Base-by-base conservation (phyloP, 2,888 invertebrate genomes). In the Hydropsyche betteni region DNA sequence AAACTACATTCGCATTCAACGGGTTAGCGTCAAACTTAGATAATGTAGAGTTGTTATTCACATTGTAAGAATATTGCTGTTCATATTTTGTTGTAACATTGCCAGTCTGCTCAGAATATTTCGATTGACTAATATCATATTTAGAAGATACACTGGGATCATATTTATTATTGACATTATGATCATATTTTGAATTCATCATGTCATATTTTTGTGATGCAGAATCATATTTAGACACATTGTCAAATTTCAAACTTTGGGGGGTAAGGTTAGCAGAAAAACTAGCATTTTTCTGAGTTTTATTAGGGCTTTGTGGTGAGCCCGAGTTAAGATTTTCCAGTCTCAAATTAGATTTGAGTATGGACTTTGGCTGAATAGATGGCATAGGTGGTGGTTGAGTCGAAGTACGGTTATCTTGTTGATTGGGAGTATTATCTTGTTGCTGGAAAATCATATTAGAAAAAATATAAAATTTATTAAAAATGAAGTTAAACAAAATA, bases 331-430 rank as follows among this genome's bases (percentile, higher is more conserved):
- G 76, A 36, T 78, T 79, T 33, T 80, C 80, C 33, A 78, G 64
- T 44, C 78, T 75, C 69, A 80, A 85, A 81, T 86, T 86, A n/a
- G 84, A 84, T 82, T 88, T 88, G 77, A 88, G 84, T 79, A 88
- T 88, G 8, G 87, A 87, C 81, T 88, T 88, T 77, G 88, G 87
- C 55, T 82, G 83, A 61, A 82, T 82, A 16, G 74, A 79, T 68
- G 79, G 76, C 77, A 78, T 75, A 34, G 74, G 52, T 4, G 69
- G 58, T 58, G 80, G 79, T 12, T 70, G 58, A 33, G 64, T 80
- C 12, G 74, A 68, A 36, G 80, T 78, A 80, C 81, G 36, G 75
- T 80, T 79, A 68, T 68, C 73, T 69, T 75, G 75, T 69, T 72
- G 72, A 36, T 24, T 68, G 8, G 16, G 55, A 2, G 80, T 80